A percentile compares a stretch with the other conserved stretches of the same genome.
phyloP scores from a whole-genome alignment of 2,797 vertebrate genomes.

The Gymnothorax javanicus region DNA sequence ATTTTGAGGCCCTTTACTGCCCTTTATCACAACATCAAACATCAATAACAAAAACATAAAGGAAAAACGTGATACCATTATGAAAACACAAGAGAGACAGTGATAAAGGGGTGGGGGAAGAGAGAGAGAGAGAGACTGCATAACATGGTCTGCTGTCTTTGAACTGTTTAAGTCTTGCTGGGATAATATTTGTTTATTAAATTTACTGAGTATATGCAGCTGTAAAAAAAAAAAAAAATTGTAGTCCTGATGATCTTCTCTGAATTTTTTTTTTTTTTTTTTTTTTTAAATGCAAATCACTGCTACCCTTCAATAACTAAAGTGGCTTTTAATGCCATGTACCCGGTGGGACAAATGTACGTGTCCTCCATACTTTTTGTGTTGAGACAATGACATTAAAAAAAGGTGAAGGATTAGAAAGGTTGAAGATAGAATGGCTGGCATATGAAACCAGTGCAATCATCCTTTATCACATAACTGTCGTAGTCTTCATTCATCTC shows the following conservation, averaged over 20 bases:
- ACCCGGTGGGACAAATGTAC: not conserved
- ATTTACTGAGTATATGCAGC: slow-evolving; percentile 62
- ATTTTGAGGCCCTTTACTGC: not conserved
- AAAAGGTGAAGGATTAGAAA: not conserved
- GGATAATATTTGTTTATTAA: slow-evolving; percentile 66
- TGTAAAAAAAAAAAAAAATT: slow-evolving; percentile 60
- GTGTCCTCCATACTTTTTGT: not conserved
- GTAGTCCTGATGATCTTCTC: slow-evolving; percentile 52
- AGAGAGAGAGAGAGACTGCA: slow-evolving; percentile 39
- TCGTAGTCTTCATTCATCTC: too few relatives aligned
- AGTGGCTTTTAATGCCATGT: not conserved
- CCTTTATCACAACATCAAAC: slow-evolving; percentile 5
- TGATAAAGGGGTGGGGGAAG: too few relatives aligned
- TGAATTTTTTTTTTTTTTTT: too few relatives aligned
- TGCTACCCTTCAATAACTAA: not conserved
- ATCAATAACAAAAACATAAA: not conserved
- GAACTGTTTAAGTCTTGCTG: slow-evolving; percentile 56
- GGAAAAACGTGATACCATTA: not conserved
- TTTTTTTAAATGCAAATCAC: not conserved
- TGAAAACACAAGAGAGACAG: not conserved
- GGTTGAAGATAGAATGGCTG: not conserved
- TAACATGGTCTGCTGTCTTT: slow-evolving; percentile 56
- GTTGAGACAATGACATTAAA: not conserved
- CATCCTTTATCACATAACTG: not conserved
- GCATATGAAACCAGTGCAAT: not conserved